Base-by-base conservation (phyloP, 2,113 vertebrate species). In the Collichthys lucidus region DNA sequence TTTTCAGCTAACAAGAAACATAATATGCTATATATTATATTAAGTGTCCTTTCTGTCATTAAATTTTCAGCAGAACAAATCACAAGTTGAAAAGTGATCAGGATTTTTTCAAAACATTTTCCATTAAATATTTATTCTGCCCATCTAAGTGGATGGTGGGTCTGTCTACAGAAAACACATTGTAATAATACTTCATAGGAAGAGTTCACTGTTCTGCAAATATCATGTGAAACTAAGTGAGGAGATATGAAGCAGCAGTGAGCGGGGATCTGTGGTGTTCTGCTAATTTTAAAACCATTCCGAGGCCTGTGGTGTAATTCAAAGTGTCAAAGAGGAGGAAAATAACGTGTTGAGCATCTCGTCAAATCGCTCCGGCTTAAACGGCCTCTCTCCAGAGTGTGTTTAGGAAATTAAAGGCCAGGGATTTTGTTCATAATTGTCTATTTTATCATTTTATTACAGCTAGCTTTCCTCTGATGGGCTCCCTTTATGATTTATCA, bases 391-490 rank as follows among this genome's bases (percentile, higher is more conserved):
- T 92, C 89, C 59, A 42, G 86, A 93, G 88, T 89, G 85, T 93
- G 89, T 92, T 92, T 93, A 92, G 89, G 80, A 92, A 94, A 92
- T 90, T 91, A 90, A 88, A 74, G 79, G 59, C 74, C 24, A 29
- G 46, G 66, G 85, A 86, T 89, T 92, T 89, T 87, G 86, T 85
- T 73, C 86, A 88, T 93, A 94, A 94, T 92, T 94, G 89, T 92
- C 89, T 78, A 80, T 91, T 95, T 95, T 94, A 93, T 95, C 89
- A 93, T 95, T 93, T 94, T 92, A 90, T 91, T 92, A 94, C 88
- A 94, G 92, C 83, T 84, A 89, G 92, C 89, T 91, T 86, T 91
- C 87, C 91, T 89, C 90, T 91, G 92, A 94, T 93, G 89, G 88
- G 78, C 89, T 92, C 78, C 88, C 83, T 92, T 94, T 91, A 92